These are phyloP conservation scores for Tetanocera ferruginea DNA, from an alignment of 2,888 invertebrate genomes.

Conservation along the genomic window DNA sequence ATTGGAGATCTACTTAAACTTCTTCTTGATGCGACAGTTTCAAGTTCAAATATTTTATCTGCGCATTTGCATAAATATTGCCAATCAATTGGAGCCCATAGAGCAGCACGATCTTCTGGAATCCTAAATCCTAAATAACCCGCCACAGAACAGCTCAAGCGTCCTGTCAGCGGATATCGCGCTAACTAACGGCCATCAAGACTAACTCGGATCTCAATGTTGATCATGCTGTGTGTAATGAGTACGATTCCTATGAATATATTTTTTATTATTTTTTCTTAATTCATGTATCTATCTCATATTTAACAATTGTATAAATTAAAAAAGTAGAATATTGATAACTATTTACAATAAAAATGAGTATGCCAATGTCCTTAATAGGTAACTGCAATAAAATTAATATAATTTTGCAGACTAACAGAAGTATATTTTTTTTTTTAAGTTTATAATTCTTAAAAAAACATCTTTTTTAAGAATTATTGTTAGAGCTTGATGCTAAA, in stretches of 20 bases:
- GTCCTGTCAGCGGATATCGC: conserved; percentile 35
- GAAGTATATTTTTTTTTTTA: too few relatives aligned
- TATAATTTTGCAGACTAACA: too few relatives aligned
- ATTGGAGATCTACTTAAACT: conserved; percentile 61
- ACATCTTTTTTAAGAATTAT: too few relatives aligned
- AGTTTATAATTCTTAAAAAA: too few relatives aligned
- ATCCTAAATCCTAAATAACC: conserved; percentile 34
- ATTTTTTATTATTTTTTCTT: too few relatives aligned
- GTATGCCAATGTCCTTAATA: too few relatives aligned
- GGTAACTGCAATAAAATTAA: too few relatives aligned
- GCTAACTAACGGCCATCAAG: conserved; percentile 42
- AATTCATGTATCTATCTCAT: too few relatives aligned
- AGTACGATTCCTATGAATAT: conserved; percentile 15
- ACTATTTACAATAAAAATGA: too few relatives aligned
- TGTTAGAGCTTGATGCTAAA: too few relatives aligned
- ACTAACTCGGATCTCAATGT: neutral
- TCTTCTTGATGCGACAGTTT: conserved; percentile 60
- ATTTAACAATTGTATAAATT: too few relatives aligned
- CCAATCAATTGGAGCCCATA: conserved; percentile 56
- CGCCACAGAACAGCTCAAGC: neutral
- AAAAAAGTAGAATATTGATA: too few relatives aligned
- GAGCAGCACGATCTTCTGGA: conserved; percentile 47
- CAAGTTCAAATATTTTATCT: conserved; percentile 60
- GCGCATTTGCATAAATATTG: conserved; percentile 57
- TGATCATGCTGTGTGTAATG: neutral